Base-by-base conservation (phyloP, 2,113 vertebrate genomes). In the Stegastes partitus region DNA sequence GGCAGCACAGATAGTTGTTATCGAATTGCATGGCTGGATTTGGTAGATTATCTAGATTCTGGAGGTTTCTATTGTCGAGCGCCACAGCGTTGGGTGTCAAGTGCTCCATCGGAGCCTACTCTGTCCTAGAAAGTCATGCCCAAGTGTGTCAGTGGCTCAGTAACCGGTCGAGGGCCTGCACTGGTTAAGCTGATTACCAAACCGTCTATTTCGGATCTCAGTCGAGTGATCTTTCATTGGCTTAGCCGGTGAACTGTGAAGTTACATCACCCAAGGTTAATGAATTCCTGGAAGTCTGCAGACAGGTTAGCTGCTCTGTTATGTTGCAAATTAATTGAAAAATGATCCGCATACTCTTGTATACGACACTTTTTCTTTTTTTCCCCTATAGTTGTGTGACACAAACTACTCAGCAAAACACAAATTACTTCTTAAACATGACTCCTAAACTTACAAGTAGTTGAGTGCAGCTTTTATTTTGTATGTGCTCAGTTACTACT, bases 131-230 rank as follows among this genome's bases (percentile, higher is more conserved):
- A 39, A 73, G 61, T 68, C 5, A 31, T 56, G 77, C 45, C 79
- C 79, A 85, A 88, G 59, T 86, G 89, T 90, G 86, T 90, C 88
- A 87, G 81, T 91, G 66, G 73, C 79, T 82, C 80, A 87, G 51
- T 51, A 49, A 50, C 37, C 42, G 59, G 63, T 82, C 37, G 45
- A 83, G 73, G 57, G 11, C 56, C 11, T 57, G 64, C 61, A 21
- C 68, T 50, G 23, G 77, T 28, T 89, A 90, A 92, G 85, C 84
- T 81, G 81, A 91, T 92, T 91, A 93, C 39, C 67, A 84, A 83
- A 88, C 56, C 3, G 7, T 89, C 89, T 92, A 91, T 93, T 92
- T 89, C 69, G 87, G 84, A 89, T 74, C 77, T 80, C 55, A 53
- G 57, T 42, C 62, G 42, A 85, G 68, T 64, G 83, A 87, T 91